Evolutionary conservation across 2,797 vertebrate species (phyloP), one percentile per base, ranked within the genome.

Genomic region (Heterohyrax brucei): DNA sequence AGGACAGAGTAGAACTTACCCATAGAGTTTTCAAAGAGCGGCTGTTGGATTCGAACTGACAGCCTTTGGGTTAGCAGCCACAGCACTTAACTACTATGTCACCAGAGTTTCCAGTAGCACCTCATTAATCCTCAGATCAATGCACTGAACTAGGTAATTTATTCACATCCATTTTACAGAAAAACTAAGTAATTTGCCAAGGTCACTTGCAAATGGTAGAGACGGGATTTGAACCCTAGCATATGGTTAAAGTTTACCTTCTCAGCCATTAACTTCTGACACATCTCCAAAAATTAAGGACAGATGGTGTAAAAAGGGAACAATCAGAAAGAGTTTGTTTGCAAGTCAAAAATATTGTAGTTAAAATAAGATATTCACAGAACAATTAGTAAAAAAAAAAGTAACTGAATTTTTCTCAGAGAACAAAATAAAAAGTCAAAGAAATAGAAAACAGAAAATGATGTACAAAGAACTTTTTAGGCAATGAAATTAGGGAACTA

Each of bases 361-460:
- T 22, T 81, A 85, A 79, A 90, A 64, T 80, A 50, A 89, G 85
- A 76, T 56, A 53, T 46, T n/a, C 66, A 28, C 66, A 87, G 19
- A 81, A 87, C 44, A 70, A 64, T 79, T 89, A n/a, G 39, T 80
- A 39, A 39, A 39, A 39, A 59, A 56, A 86, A 95, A 80, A 62
- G 14, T 75, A 83, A 87, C 64, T n/a, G 22, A 94, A 94, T 93
- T 39, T 93, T 82, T 94, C 59, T 12, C 79, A 91, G 16, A 75
- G 22, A 56, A 1, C 26, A 64, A 59, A 84, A 77, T 39, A 91
- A 70, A 80, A 76, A 10, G 10, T 83, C 21, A 56, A 85, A 72
- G 22, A 78, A 70, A 3, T 87, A 1, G 84, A 84, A 75, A 76
- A 46, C 22, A 77, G 46, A 56, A 56, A 56, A 56, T 14, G 84